Evolutionary conservation across 1,140 invertebrate species (phyloP).

Genomic region (Saxidomus purpurata): DNA sequence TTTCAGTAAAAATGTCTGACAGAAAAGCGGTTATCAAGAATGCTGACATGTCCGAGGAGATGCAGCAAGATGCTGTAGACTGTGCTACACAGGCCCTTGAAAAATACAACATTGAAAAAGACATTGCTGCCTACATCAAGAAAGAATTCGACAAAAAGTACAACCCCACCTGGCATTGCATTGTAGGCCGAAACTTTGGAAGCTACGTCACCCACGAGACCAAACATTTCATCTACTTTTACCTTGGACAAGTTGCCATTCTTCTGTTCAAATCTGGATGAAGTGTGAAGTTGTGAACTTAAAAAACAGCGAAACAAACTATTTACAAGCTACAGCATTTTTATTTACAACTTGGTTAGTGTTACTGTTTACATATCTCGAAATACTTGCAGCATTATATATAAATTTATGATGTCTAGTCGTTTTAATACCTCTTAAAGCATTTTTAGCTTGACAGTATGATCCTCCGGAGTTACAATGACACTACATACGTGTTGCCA

Average conservation of each 20-base stretch:
- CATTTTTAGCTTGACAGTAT: neutral
- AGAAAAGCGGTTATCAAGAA: constrained; percentile 99
- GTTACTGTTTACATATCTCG: neutral
- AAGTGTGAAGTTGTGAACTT: neutral
- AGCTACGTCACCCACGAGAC: constrained; percentile 99
- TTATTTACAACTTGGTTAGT: neutral
- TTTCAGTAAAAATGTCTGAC: constrained; percentile 92
- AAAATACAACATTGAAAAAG: constrained; percentile 99
- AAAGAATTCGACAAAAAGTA: constrained; percentile 99
- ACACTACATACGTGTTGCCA: neutral
- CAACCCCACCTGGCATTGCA: constrained; percentile 98
- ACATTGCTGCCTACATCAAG: constrained; percentile 98
- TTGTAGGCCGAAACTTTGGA: constrained; percentile 97
- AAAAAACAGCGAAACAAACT: too few species aligned
- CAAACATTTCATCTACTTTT: constrained; percentile 86
- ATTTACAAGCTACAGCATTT: neutral
- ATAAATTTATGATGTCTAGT: neutral
- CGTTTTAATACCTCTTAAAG: neutral
- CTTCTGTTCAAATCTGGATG: constrained; percentile 31
- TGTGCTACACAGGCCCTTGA: constrained; percentile 99
- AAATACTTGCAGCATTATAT: too few species aligned
- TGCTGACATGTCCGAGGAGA: constrained; percentile 99
- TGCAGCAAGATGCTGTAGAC: constrained; percentile 99
- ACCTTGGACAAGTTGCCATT: constrained; percentile 19
- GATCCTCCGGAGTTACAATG: neutral